Conservation (phyloP, 2,113 vertebrate genomes). For the Trochalopteron elliotii region DNA sequence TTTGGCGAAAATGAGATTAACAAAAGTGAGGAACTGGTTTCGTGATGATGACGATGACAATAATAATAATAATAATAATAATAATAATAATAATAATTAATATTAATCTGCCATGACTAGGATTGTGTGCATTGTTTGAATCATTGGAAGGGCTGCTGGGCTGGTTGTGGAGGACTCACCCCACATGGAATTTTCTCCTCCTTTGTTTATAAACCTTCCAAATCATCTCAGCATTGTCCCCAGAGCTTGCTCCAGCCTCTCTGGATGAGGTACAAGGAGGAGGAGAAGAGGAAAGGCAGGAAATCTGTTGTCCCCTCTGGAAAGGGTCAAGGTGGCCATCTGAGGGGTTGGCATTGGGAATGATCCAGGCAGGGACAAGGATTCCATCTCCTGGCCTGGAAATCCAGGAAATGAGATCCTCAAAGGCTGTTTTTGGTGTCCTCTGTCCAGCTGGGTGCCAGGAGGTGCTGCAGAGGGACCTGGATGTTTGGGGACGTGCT, state of each 20-base stretch:
- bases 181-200: background rate
- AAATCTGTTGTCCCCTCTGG: background rate
- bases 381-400: fast-evolving
- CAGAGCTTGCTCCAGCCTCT: background rate
- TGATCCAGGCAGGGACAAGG: background rate
- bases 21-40: background rate
- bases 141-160: background rate
- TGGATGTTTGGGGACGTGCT: background rate
- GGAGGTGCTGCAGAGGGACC: background rate
- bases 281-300: background rate
- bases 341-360: background rate
- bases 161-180: background rate
- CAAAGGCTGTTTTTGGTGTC: background rate
- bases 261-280: fast-evolving
- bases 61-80: too few relatives aligned
- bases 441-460: fast-evolving
- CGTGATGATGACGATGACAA: background rate
- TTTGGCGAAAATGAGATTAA: background rate
- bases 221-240: background rate
- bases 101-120: background rate
- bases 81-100: too few relatives aligned
- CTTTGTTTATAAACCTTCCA: background rate
- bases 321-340: background rate
- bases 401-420: background rate
- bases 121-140: background rate